These are phyloP conservation scores for Therioaphis trifolii DNA, from an alignment of 2,888 invertebrate genomes.

Conservation along the genomic window DNA sequence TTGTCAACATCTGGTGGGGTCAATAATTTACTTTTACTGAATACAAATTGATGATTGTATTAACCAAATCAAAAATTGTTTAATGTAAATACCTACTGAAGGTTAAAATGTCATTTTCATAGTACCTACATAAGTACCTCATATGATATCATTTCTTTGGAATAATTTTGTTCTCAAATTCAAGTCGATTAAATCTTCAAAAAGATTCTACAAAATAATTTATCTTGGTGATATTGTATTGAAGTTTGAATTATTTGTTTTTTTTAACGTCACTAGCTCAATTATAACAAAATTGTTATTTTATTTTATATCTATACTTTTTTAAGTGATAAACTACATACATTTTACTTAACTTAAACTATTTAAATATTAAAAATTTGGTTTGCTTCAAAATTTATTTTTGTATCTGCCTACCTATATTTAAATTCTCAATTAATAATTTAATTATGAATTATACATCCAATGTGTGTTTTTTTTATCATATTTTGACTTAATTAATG, in stretches of 20 bases:
- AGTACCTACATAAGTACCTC: background rate
- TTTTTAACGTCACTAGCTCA: too few relatives aligned
- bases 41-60: background rate
- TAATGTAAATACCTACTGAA: background rate
- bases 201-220: background rate
- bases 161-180: conserved; percentile 8
- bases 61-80: background rate
- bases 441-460: background rate
- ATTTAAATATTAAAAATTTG: too few relatives aligned
- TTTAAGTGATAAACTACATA: too few relatives aligned
- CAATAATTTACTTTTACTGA: background rate
- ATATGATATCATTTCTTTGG: background rate
- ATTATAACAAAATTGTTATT: too few relatives aligned
- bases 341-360: too few relatives aligned
- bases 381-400: too few relatives aligned
- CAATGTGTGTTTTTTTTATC: background rate
- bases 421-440: too few relatives aligned
- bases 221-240: too few relatives aligned
- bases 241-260: too few relatives aligned
- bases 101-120: conserved; percentile 33
- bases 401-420: too few relatives aligned
- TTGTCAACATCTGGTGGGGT: background rate
- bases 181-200: background rate
- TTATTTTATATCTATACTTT: background rate
- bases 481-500: background rate